Conservation (phyloP, 2,888 invertebrate genomes). For the Agrochola litura region DNA sequence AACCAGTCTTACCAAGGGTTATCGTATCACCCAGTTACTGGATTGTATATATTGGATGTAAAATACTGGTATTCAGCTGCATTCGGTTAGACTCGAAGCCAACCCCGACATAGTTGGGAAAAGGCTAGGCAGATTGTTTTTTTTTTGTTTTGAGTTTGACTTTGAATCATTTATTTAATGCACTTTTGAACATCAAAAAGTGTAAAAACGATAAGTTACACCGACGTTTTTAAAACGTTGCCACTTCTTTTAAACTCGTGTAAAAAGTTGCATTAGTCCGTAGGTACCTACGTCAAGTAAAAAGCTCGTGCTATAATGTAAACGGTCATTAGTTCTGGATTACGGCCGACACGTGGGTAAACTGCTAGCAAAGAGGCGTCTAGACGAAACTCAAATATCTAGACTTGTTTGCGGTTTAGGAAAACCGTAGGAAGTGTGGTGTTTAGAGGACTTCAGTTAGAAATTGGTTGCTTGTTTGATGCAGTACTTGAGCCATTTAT, state of each 20-base stretch:
- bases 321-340: constrained; percentile 49
- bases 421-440: background rate
- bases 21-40: no score
- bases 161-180: no score
- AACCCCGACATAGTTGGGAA: no score
- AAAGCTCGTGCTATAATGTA: constrained; percentile 40
- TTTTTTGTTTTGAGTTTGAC: no score
- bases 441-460: background rate
- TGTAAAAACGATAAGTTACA: background rate
- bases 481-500: background rate
- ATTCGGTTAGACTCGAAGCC: no score
- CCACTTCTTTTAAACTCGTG: constrained; percentile 31
- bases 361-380: constrained; percentile 28
- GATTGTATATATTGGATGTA: no score
- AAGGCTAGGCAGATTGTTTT: no score
- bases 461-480: background rate
- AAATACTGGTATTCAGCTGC: no score
- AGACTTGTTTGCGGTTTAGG: constrained; percentile 17
- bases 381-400: constrained; percentile 30
- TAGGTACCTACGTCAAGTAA: constrained; percentile 27
- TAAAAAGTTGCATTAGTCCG: constrained; percentile 49
- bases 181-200: no score
- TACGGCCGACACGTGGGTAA: constrained; percentile 33
- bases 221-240: constrained; percentile 21
- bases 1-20: no score